Base-by-base conservation (phyloP, 2,113 vertebrate species). In the Pygoscelis antarcticus region DNA sequence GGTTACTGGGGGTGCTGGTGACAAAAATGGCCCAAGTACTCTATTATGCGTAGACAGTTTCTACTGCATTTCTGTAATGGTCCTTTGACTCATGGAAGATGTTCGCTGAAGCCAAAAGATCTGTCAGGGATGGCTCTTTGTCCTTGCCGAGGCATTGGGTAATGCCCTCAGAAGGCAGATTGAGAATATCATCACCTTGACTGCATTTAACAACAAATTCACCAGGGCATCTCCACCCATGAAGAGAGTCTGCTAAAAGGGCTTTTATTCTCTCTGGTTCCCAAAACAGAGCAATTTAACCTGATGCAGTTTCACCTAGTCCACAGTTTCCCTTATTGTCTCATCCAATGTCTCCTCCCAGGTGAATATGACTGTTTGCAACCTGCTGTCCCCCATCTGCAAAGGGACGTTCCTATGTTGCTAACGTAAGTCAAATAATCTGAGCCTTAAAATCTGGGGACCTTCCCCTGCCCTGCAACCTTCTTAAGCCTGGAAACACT, bases 381-480 rank as follows among this genome's bases (percentile, higher is more conserved):
- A 7, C 7, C 21, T 49, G 5, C 18, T 47, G 19, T 47, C 2
- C 4, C 2, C 11, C 5, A 30, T 57, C 29, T 83, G 27, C 49
- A 78, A 70, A 60, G 29, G 30, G 16, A 18, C 1, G 2, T 32
- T 23, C 6, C 10, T 75, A 0, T 19, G 13, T 65, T 80, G 18
- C 7, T 61, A 61, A 46, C 1, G 1, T 64, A 72, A 55, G 13
- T 30, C 25, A 87, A 64, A 44, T 40, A 51, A 10, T 44, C 13
- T 40, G 61, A 65, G 6, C 23, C 23, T 66, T 84, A 77, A 83
- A 72, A 52, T 58, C 10, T 66, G 23, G 16, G 13, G 51, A 55
- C 6, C 4, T 6, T 6, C 4, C 1, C 18, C 27, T 16, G 17
- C 44, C 1, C 4, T 0, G 0, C 11, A 60, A 17, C 1, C 10